phyloP scores from a whole-genome alignment of 2,888 invertebrate genomes.

The Auanema freiburgensis region DNA sequence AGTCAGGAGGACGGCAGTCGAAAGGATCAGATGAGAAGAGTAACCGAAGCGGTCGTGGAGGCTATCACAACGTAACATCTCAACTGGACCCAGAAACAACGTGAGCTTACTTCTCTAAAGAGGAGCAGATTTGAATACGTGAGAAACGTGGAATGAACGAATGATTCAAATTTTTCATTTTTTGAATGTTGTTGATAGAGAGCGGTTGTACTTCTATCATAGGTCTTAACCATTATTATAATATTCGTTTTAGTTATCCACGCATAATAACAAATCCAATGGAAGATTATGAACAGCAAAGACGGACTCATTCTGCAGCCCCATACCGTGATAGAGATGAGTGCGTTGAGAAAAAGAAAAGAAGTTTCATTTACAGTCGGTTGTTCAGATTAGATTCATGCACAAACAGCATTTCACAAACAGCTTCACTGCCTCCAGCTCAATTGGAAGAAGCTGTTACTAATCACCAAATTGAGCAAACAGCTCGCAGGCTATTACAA shows the following conservation, averaged over 20 bases:
- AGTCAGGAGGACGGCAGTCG: too few relatives aligned
- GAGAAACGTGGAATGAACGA: too few relatives aligned
- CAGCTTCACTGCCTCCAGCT: slow-evolving; percentile 9
- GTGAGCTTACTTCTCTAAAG: too few relatives aligned
- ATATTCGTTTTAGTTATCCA: not conserved
- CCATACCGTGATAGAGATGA: slow-evolving; percentile 8
- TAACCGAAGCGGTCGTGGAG: not conserved
- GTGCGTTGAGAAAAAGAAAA: too few relatives aligned
- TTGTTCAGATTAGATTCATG: slow-evolving; percentile 10
- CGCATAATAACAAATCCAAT: not conserved
- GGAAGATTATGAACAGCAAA: slow-evolving; percentile 11
- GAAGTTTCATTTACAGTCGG: too few relatives aligned
- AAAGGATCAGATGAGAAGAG: slow-evolving; percentile 3
- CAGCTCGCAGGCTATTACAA: slow-evolving; percentile 33
- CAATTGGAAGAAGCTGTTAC: slow-evolving; percentile 13
- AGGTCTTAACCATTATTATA: too few relatives aligned
- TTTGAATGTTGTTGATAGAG: too few relatives aligned
- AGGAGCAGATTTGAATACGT: too few relatives aligned
- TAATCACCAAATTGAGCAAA: slow-evolving; percentile 21
- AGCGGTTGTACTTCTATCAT: too few relatives aligned
- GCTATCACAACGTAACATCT: not conserved
- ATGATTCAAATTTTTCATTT: too few relatives aligned
- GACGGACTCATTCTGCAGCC: slow-evolving; percentile 8
- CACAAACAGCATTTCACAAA: slow-evolving; percentile 16
- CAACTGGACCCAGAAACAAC: too few relatives aligned